Evolutionary conservation across 2,113 vertebrate species (phyloP), one percentile per base, ranked within the genome.

Genomic region (Gnathonemus longibarbis): DNA sequence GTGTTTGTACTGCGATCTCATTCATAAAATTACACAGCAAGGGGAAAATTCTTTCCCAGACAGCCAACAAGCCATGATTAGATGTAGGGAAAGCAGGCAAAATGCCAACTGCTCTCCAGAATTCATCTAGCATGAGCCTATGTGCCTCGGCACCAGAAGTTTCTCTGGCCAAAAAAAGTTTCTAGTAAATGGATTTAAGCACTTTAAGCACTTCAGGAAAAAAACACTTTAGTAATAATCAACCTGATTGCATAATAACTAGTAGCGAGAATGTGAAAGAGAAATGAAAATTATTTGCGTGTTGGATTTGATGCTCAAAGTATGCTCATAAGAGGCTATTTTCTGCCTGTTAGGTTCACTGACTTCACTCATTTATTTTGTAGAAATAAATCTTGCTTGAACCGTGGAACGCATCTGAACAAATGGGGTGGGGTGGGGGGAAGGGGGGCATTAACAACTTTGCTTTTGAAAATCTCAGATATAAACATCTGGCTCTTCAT

Each of bases 21-120:
- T 56, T 83, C 27, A 89, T 45, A 90, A 90, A 91, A 90, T 93
- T 88, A 90, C 88, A 62, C 90, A 89, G 89, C 90, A 52, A 84
- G 89, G 88, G 88, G 84, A 45, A 58, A 83, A 92, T 91, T 91
- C 90, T 84, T 91, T 89, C 49, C 87, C 35, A 45, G 86, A 42
- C 88, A 90, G 88, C 88, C 85, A 91, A 27, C 87, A 91, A 56
- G 3, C 62, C 53, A 19, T 84, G 91, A 88, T 91, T 90, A 84
- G 48, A 52, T 77, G 27, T 53, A 53, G 19, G 56, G 19, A 86
- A 87, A 17, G 84, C 2, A 27, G 48, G 52, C 49, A 87, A 87
- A 80, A 80, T 90, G 84, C 90, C 77, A 92, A n/a, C 80, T 74
- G 66, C 80, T 58, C 52, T 85, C 74, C n/a, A 87, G 90, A 89